These are phyloP conservation scores for Eucriotettix oculatus DNA, from an alignment of 2,888 invertebrate genomes.

Conservation along the genomic window DNA sequence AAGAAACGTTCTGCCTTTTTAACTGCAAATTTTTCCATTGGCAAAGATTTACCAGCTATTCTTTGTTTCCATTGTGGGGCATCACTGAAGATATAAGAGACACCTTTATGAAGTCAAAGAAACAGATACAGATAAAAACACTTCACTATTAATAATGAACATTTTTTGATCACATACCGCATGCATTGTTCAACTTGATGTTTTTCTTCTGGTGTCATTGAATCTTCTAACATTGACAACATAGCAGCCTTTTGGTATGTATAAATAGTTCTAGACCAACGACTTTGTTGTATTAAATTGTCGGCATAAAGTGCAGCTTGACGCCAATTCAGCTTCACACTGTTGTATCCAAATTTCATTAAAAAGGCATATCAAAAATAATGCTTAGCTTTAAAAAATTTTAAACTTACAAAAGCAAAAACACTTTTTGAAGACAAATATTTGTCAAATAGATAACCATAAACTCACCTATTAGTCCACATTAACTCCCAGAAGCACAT, in stretches of 20 bases:
- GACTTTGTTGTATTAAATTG: conserved; percentile 54
- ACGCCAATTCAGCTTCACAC: conserved; percentile 57
- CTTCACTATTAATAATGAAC: background rate
- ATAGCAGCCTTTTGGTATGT: conserved; percentile 78
- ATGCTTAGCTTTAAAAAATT: too few relatives aligned
- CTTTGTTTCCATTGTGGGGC: conserved; percentile 67
- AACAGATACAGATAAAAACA: background rate
- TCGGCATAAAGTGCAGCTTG: conserved; percentile 56
- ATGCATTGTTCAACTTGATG: conserved; percentile 45
- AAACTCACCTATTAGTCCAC: conserved; percentile 68
- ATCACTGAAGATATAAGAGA: too few relatives aligned
- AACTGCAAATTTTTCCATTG: conserved; percentile 93
- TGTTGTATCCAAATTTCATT: conserved; percentile 20
- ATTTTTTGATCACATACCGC: conserved; percentile 31
- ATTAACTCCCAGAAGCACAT: conserved; percentile 88
- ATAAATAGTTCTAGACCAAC: conserved; percentile 87
- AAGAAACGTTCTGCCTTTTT: conserved; percentile 66
- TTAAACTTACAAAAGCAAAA: background rate
- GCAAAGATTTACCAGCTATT: conserved; percentile 90
- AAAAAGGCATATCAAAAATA: too few relatives aligned
- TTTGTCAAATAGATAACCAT: background rate
- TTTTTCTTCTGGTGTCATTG: conserved; percentile 31
- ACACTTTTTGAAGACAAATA: background rate
- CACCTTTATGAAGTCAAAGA: too few relatives aligned
- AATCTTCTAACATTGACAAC: conserved; percentile 51